These are phyloP conservation scores for Araneus ventricosus DNA, from an alignment of 1,140 invertebrate species.

Conservation along the genomic window DNA sequence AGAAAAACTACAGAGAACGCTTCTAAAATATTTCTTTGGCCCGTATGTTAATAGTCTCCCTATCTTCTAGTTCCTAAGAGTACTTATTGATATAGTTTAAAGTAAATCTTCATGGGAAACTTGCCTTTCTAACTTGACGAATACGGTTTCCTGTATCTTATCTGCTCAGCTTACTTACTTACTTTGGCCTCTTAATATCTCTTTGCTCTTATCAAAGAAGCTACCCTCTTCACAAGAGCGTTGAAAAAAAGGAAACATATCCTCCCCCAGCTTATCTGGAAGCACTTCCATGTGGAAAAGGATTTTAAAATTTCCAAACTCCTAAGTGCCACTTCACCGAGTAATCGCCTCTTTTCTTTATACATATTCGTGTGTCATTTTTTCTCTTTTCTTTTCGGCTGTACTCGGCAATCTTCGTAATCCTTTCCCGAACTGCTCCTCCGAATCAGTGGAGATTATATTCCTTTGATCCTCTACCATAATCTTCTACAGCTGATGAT, in stretches of 20 bases:
- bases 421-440: not conserved
- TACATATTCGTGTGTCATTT: not conserved
- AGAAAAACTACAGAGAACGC: no score
- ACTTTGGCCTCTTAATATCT: not conserved
- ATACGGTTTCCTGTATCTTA: not conserved
- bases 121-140: not conserved
- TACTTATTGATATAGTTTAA: no score
- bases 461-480: slow-evolving; percentile 27
- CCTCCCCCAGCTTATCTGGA: not conserved
- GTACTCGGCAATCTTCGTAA: slow-evolving; percentile 10
- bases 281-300: not conserved
- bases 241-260: not conserved
- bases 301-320: slow-evolving; percentile 44
- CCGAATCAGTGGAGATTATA: not conserved
- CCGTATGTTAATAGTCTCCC: no score
- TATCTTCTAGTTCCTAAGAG: no score
- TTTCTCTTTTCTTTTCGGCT: not conserved
- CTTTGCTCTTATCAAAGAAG: not conserved
- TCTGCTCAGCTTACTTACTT: not conserved
- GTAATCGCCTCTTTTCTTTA: not conserved
- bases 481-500: slow-evolving; percentile 54
- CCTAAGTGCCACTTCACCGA: not conserved
- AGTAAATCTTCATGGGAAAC: no score
- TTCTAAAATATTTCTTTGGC: no score
- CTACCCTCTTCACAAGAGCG: not conserved